Conservation (phyloP, 2,888 invertebrate genomes). For the Myopa testacea region DNA sequence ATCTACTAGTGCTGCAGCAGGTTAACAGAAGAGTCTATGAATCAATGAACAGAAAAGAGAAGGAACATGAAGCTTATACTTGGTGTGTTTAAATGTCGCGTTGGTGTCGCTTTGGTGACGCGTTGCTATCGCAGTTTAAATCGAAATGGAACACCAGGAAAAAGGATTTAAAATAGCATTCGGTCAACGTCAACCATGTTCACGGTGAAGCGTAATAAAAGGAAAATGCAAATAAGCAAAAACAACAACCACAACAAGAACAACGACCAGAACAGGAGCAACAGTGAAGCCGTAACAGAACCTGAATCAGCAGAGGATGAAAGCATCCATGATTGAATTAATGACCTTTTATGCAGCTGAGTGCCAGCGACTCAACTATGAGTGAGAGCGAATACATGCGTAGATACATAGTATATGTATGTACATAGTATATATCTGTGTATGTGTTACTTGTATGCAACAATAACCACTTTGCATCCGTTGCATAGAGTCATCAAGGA, state of each 20-base stretch:
- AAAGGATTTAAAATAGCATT: slow-evolving; percentile 14
- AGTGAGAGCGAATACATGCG: not conserved
- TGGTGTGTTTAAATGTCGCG: not conserved
- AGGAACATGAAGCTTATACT: not conserved
- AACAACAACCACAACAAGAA: not conserved
- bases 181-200: not conserved
- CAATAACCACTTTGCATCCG: not conserved
- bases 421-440: too few relatives aligned
- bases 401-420: not conserved
- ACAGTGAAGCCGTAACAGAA: not conserved
- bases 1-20: too few relatives aligned
- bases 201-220: slow-evolving; percentile 1
- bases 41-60: too few relatives aligned
- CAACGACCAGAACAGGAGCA: not conserved
- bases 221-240: not conserved
- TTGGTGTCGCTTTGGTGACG: too few relatives aligned
- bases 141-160: not conserved
- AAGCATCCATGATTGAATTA: not conserved
- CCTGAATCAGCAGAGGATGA: not conserved
- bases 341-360: not conserved
- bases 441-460: not conserved
- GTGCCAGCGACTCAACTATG: not conserved
- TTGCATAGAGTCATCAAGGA: slow-evolving; percentile 1
- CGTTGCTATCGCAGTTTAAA: too few relatives aligned
- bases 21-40: too few relatives aligned